Conservation (phyloP, 2,888 invertebrate species). For the Copidosoma aretas region DNA sequence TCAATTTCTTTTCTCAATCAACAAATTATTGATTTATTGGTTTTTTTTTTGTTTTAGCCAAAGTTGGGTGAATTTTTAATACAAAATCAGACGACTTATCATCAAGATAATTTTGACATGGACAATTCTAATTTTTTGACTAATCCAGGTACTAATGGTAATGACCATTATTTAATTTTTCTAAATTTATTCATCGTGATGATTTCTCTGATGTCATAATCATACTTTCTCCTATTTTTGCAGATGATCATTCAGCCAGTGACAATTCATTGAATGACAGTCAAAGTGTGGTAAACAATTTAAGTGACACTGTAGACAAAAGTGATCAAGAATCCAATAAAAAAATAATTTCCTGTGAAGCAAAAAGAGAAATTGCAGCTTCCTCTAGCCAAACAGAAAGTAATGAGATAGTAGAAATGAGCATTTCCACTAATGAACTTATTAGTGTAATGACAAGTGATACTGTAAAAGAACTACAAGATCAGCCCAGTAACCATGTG, state of each 20-base stretch:
- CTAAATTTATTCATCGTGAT: conserved; percentile 12
- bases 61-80: conserved; percentile 24
- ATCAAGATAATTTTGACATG: conserved; percentile 22
- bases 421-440: background rate
- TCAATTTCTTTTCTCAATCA: background rate
- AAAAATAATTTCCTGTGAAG: conserved; percentile 6
- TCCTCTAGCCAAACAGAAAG: background rate
- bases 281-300: conserved; percentile 13
- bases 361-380: conserved; percentile 3
- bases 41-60: conserved; percentile 14
- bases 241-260: conserved; percentile 12
- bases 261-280: conserved; percentile 12
- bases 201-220: conserved; percentile 17
- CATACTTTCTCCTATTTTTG: conserved; percentile 16
- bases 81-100: conserved; percentile 11
- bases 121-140: conserved; percentile 8
- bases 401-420: background rate
- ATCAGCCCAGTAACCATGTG: conserved; percentile 14
- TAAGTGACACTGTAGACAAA: conserved; percentile 11
- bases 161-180: conserved; percentile 13
- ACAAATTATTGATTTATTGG: background rate
- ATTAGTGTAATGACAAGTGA: background rate
- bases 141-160: conserved; percentile 18
- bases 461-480: conserved; percentile 10
- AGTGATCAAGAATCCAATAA: conserved; percentile 5